A percentile compares a stretch with the other conserved stretches of the same genome.
Evolutionary conservation across 2,113 vertebrate genomes (phyloP).

Genomic region (Glareola pratincola): DNA sequence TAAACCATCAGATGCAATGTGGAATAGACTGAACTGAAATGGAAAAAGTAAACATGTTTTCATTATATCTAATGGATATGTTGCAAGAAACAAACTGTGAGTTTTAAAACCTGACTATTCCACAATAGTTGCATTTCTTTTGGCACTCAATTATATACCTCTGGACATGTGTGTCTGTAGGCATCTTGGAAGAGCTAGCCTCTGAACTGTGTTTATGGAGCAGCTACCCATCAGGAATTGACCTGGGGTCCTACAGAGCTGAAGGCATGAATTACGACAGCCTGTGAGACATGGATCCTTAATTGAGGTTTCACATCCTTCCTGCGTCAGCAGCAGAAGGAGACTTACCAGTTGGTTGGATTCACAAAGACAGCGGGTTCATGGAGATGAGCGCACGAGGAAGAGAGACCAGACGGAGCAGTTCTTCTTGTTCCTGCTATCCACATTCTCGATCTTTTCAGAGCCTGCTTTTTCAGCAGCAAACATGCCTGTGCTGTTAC

Average conservation of each 20-base stretch:
- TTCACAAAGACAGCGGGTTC: neutral
- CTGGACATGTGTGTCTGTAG: neutral
- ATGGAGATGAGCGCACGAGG: fast-evolving
- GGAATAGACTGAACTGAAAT: neutral
- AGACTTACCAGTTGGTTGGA: neutral
- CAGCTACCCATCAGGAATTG: neutral
- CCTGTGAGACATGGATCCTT: neutral
- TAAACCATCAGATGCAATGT: neutral
- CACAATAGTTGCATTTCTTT: neutral
- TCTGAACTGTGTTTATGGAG: neutral
- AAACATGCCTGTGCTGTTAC: slow-evolving; percentile 2
- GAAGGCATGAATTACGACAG: neutral
- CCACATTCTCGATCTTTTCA: neutral
- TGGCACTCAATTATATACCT: neutral
- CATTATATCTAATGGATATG: neutral
- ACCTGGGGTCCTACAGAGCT: neutral
- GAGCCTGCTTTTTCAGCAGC: slow-evolving; percentile 19
- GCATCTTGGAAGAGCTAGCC: neutral
- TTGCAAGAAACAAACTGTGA: neutral
- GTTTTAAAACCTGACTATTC: neutral
- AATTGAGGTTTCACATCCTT: neutral
- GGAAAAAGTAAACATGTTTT: neutral
- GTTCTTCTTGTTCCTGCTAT: slow-evolving; percentile 60
- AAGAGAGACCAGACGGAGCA: slow-evolving; percentile 42
- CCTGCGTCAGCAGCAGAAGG: neutral